phyloP scores from a whole-genome alignment of 2,797 vertebrate genomes.

The Morus bassanus region DNA sequence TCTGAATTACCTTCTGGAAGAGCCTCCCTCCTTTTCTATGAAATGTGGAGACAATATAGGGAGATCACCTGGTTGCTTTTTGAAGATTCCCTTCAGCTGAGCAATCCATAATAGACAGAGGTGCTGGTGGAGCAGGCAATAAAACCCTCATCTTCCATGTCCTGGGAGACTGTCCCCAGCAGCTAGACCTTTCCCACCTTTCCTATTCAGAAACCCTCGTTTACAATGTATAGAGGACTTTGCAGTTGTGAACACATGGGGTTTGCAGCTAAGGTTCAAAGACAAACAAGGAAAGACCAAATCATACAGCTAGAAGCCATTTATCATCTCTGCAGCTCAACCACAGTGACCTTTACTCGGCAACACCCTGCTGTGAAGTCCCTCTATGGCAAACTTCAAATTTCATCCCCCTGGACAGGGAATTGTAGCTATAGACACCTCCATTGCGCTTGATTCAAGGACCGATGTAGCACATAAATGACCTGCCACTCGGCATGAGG shows the following conservation, averaged over 20 bases:
- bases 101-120: neutral
- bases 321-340: fast-evolving
- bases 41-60: neutral
- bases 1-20: neutral
- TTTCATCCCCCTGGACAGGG: neutral
- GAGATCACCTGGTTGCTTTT: neutral
- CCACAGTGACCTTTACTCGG: neutral
- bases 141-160: neutral
- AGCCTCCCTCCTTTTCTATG: neutral
- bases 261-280: neutral
- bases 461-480: neutral
- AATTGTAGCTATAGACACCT: neutral
- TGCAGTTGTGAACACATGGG: neutral
- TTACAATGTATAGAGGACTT: neutral
- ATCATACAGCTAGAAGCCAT: neutral
- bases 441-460: neutral
- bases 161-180: neutral
- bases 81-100: neutral
- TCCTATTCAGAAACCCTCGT: neutral
- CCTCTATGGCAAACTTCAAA: neutral
- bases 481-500: neutral
- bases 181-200: neutral
- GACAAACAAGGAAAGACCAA: neutral
- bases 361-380: neutral
- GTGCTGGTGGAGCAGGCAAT: neutral